Base-by-base conservation (phyloP, 2,797 vertebrate genomes). In the Rhinoraja longicauda region DNA sequence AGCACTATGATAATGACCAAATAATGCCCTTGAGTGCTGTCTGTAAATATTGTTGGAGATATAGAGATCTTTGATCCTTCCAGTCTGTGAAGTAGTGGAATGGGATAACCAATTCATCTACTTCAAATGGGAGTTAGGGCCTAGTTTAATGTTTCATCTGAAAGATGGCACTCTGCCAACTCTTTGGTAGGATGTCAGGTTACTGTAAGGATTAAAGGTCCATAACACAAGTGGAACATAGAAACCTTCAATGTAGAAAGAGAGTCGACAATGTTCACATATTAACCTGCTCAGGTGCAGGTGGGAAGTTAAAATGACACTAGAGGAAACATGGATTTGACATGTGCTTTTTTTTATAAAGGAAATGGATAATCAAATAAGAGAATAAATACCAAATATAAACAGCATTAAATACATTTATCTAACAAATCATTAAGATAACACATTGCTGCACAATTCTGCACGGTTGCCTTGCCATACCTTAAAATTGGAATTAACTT, bases 231-330 rank as follows among this genome's bases (percentile, higher is more conserved):
- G 6, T 94, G 94, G 95, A 95, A 96, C 95, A 95, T 95, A 94
- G 95, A 96, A 96, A 95, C 97, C 96, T 98, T 98, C 98, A 97
- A 97, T 98, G 97, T 98, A 98, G 97, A 97, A 96, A 97, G 26
- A 15, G 64, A 90, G 64, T 72, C 24, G 1, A 72, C 70, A 39
- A 72, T 26, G 32, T 72, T 73, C 91, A 91, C 88, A 72, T 73
- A 72, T 45, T 90, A 91, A 72, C 39, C 64, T 45, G 36, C 36
- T 81, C 36, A 91, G 24, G 67, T 45, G 36, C 36, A 91, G 24
- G 67, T 45, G 36, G 67, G 72, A 90, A 67, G 53, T 67, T 64
- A 90, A 91, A 91, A 91, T 90, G 9, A 72, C 32, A 39, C 64
- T 72, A 91, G 39, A 36, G 26, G 45, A 88, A 91, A 91, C 36